Conservation (phyloP, 2,797 vertebrate species). For the Semaprochilodus insignis region DNA sequence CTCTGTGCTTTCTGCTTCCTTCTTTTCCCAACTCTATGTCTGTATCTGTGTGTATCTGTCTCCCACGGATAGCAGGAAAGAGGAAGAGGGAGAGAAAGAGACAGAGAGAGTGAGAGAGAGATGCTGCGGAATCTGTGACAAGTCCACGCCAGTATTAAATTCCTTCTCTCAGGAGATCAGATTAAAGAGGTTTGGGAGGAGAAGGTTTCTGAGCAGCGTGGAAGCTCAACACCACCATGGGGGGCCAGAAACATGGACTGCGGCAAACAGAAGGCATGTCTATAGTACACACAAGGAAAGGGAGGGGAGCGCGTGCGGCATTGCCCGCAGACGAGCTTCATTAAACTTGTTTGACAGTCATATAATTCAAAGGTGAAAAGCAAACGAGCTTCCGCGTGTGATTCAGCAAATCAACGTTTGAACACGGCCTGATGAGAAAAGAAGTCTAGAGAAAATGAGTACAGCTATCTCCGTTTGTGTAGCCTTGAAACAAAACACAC, state of each 20-base stretch:
- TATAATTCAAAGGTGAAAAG: constrained; percentile 38
- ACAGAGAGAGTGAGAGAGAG: constrained; percentile 23
- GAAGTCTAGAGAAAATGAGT: background rate
- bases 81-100: background rate
- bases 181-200: constrained; percentile 53
- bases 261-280: constrained; percentile 38
- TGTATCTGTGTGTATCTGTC: constrained; percentile 21
- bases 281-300: constrained; percentile 31
- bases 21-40: constrained; percentile 19
- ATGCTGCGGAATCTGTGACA: constrained; percentile 39
- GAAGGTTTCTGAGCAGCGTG: constrained; percentile 44
- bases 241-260: constrained; percentile 40
- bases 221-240: constrained; percentile 34
- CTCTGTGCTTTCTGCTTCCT: background rate
- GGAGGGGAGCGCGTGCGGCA: background rate
- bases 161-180: constrained; percentile 50
- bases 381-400: background rate
- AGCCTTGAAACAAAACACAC: background rate
- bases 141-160: constrained; percentile 47
- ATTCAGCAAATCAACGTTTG: background rate
- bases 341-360: constrained; percentile 37
- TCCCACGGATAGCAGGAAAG: background rate
- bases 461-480: background rate
- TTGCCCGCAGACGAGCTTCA: constrained; percentile 20
- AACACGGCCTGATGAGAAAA: background rate